Percentiles rank a stretch among this genome's conserved stretches.
phyloP scores from a whole-genome alignment of 2,113 vertebrate species.

The Hydrolagus affinis region DNA sequence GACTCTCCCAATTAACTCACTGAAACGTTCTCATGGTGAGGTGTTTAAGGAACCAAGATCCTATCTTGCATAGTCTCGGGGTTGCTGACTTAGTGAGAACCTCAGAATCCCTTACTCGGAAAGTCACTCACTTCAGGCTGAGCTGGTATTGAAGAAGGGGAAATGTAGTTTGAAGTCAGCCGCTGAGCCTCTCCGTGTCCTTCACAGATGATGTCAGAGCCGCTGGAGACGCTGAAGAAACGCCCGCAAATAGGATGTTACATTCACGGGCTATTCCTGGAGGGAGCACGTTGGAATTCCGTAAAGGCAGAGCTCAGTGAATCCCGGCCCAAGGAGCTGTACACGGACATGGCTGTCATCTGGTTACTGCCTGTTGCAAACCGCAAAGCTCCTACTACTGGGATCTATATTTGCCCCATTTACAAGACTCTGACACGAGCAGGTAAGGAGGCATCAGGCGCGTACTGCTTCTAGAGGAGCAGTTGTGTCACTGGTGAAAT shows the following conservation, averaged over 20 bases:
- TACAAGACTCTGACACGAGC: conserved; percentile 83
- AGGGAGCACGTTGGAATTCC: conserved; percentile 75
- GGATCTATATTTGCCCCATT: conserved; percentile 77
- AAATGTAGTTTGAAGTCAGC: no score
- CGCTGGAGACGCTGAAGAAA: conserved; percentile 45
- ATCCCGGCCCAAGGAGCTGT: conserved; percentile 73
- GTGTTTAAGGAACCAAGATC: no score
- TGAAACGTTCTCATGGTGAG: no score
- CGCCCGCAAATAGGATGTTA: conserved; percentile 67
- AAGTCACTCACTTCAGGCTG: no score
- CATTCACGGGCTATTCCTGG: conserved; percentile 75
- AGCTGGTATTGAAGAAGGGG: no score
- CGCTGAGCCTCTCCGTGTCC: no score
- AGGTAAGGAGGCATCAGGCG: conserved; percentile 49
- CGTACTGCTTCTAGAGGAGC: no score
- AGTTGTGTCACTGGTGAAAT: no score
- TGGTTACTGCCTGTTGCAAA: conserved; percentile 67
- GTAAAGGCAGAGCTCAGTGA: conserved; percentile 47
- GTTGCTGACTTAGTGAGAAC: no score
- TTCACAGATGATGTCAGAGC: conserved; percentile 58
- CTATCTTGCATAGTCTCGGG: no score
- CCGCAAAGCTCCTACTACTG: conserved; percentile 48
- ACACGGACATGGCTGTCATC: conserved; percentile 77
- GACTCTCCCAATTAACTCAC: no score
- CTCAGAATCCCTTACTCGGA: no score